Evolutionary conservation across 1,140 invertebrate species (phyloP), one percentile per base, ranked within the genome.

Genomic region (Muscidifurax raptorellus): DNA sequence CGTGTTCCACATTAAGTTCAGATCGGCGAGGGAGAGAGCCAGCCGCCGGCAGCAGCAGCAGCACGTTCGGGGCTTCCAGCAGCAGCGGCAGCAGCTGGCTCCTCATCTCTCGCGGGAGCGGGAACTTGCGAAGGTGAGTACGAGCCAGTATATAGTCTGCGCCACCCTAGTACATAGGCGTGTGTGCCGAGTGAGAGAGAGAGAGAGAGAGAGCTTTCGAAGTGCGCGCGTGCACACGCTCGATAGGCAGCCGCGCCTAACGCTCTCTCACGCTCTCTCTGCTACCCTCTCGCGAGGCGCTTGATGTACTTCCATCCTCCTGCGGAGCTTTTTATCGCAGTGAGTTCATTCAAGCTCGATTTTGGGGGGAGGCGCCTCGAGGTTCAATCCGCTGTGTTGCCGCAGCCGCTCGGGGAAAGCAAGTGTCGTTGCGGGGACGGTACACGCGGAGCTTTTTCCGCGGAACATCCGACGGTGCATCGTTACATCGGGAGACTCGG

Each of bases 241-340:
- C 67, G 67, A 71, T 71, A 71, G 67, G 67, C 5, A 47, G 40
- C 76, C 47, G 76, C 76, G 40, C 44, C 76, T 64, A 52, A 78
- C 15, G 76, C 27, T 74, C 71, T 74, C 22, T 36, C 30, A 40
- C 30, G 6, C 32, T 74, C 71, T 74, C 28, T 74, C 32, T n/a
- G 5, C 71, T 74, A n/a, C 52, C 52, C 52, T 59, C 22, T 59
- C 52, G 52, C 13, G 47, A 52, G 47, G 52, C 52, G n/a, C 67
- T n/a, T n/a, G n/a, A n/a, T n/a, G n/a, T 71, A 15, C 69, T n/a
- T 40, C 30, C 28, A 13, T 74, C 28, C 44, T 18, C 44, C n/a
- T 12, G 15, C 52, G 52, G 52, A 59, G 52, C 18, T 59, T 59
- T 59, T 59, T 1, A n/a, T n/a, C n/a, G n/a, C 52, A 18, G 52